Evolutionary conservation across 2,888 invertebrate genomes (phyloP).

Genomic region (Caenorhabditis zanzibari): DNA sequence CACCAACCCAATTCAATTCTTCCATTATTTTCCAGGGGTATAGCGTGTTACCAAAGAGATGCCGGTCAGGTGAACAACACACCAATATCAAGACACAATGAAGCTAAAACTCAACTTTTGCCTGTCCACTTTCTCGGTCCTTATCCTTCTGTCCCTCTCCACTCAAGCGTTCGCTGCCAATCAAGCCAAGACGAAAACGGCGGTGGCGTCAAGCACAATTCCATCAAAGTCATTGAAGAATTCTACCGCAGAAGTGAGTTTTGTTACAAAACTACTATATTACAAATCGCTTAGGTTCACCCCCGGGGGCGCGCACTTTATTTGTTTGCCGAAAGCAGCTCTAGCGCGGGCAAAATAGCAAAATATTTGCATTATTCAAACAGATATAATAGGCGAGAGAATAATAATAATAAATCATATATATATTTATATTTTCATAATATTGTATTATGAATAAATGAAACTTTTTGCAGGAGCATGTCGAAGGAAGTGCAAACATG

Average conservation of each 20-base stretch:
- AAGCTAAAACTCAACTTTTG: slow-evolving; percentile 53
- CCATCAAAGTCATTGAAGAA: slow-evolving; percentile 10
- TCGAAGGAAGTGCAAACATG: slow-evolving; percentile 67
- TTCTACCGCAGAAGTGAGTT: slow-evolving; percentile 36
- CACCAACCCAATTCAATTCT: slow-evolving; percentile 35
- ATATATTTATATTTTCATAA: slow-evolving; percentile 12
- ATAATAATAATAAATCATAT: slow-evolving; percentile 41
- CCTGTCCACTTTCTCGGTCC: slow-evolving; percentile 59
- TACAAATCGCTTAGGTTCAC: slow-evolving; percentile 29
- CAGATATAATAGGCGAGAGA: slow-evolving; percentile 47
- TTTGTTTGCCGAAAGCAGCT: slow-evolving; percentile 55
- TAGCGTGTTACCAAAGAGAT: slow-evolving; percentile 57
- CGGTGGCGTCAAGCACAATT: background rate
- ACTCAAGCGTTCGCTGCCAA: slow-evolving; percentile 63
- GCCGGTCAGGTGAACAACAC: slow-evolving; percentile 59
- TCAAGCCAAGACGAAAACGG: slow-evolving; percentile 57
- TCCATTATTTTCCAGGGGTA: slow-evolving; percentile 48
- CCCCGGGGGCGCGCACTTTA: slow-evolving; percentile 42
- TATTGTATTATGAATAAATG: slow-evolving; percentile 1
- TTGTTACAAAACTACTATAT: slow-evolving; percentile 22
- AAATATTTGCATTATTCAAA: slow-evolving; percentile 66
- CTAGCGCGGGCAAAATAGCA: slow-evolving; percentile 46
- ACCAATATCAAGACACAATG: slow-evolving; percentile 40
- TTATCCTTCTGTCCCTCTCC: slow-evolving; percentile 54
- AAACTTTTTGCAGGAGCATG: slow-evolving; percentile 53